Evolutionary conservation across 2,113 vertebrate species (phyloP).

Genomic region (Oreochromis spilurus): DNA sequence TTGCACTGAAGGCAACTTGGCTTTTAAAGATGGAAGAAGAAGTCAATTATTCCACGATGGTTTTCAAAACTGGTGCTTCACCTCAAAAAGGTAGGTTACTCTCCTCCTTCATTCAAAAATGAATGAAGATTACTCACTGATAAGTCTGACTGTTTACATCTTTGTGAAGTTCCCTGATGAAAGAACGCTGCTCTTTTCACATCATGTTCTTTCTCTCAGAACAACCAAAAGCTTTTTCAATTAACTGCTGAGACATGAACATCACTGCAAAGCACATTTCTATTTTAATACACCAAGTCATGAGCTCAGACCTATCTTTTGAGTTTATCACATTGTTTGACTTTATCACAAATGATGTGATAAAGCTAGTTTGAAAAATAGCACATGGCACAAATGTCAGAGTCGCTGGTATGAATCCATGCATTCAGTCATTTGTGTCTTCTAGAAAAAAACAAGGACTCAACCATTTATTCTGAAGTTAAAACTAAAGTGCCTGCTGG

Average conservation of each 20-base stretch:
- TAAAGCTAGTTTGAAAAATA: background rate
- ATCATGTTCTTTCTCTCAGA: background rate
- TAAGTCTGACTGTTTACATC: background rate
- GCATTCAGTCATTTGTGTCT: background rate
- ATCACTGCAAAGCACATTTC: background rate
- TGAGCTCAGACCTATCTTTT: background rate
- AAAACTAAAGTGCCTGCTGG: background rate
- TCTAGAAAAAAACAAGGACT: background rate
- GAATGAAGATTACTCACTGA: too few relatives aligned
- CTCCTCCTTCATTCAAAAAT: accelerated
- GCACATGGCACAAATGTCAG: background rate
- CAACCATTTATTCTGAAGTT: background rate
- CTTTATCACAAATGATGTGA: background rate
- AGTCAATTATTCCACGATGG: conserved; percentile 1
- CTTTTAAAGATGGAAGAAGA: conserved; percentile 5
- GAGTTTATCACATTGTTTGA: background rate
- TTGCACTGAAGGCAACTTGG: background rate
- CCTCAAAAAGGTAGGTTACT: background rate
- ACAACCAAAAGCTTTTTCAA: background rate
- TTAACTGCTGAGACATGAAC: accelerated
- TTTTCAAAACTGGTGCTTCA: background rate
- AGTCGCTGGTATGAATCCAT: background rate
- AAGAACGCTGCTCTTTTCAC: background rate
- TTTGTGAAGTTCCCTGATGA: background rate
- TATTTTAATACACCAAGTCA: accelerated